Evolutionary conservation across 92 coral and sea anemone genomes (phyloP), one percentile per base, ranked within the genome.

Genomic region (Heteractis magnifica): DNA sequence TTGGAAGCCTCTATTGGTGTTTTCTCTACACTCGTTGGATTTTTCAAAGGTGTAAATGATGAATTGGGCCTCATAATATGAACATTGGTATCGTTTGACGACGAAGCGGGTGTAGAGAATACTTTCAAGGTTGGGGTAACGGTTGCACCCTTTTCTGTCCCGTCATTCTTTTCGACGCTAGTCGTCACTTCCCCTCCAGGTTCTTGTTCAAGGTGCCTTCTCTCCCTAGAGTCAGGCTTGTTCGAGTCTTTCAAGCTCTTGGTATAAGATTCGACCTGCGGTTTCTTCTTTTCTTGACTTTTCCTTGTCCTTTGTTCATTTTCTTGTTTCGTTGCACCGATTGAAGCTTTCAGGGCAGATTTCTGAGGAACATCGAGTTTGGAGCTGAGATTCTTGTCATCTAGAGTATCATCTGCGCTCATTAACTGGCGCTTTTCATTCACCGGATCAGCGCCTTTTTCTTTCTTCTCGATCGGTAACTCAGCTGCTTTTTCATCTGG

Each of bases 341-440:
- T 0, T 26, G 73, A 51, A 19, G 13, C 83, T 51, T 11, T 51
- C 18, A 65, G 52, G 13, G 79, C 56, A 26, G 50, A 72, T 49
- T 80, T 85, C 52, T 44, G 76, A 26, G 79, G 79, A 5, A 65
- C 75, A 12, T 59, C 59, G 4, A 56, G 70, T 55, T 78, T 73
- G n/a, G 51, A 58, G 49, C 71, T 59, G 4, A 65, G 16, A 49
- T 65, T 55, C 15, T 71, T 41, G 49, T 68, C 73, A 23, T 68
- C 73, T 56, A 1, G 75, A 16, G 48, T 44, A 49, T 34, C 58
- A 49, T 51, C 77, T 23, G 92, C 79, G 81, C 94, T 94, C 93
- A 87, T 92, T 26, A 89, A 83, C 81, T 85, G 95, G 15, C 90
- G 89, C 72, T 86, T 81, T 18, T 87, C 89, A 53, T 83, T 87